Base-by-base conservation (phyloP, 2,888 invertebrate genomes). In the Pomacea canaliculata region DNA sequence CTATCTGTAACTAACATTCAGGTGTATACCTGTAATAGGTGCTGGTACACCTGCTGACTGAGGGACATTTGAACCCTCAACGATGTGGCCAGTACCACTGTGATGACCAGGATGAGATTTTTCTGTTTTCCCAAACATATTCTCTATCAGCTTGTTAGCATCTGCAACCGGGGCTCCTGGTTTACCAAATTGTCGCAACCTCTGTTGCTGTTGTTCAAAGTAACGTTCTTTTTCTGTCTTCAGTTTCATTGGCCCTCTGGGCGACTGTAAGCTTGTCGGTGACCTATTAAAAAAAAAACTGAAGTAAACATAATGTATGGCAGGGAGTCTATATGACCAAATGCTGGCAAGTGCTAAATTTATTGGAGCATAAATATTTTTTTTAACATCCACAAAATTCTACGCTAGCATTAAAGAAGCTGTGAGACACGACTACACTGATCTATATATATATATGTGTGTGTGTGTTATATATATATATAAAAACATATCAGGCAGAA, bases 121-220 rank as follows among this genome's bases (percentile, higher is more conserved):
- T 12, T 56, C 70, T n/a, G 51, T 16, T 60, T 76, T 70, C n/a
- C 70, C 70, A 81, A 89, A 88, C 82, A 89, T 87, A 27, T 87
- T 86, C 62, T 88, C 87, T 46, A 89, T 87, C 63, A 89, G 80
- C 48, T 84, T 84, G 75, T 87, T 86, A 18, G 88, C 84, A 76
- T 89, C 87, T 76, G 74, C 84, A 72, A 63, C 80, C 3, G 74
- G 75, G 4, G 80, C 78, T 13, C 82, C 81, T 16, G 83, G 78
- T 68, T 82, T 83, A 18, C 78, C 73, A 70, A 89, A 86, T 75
- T 86, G 85, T 76, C 86, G 80, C 18, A 87, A 79, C 65, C 82
- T 81, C 76, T 86, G 85, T 78, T 85, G 81, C 78, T 86, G 85
- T 69, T 85, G 84, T 74, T 83, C 79, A 76, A 85, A 87, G 77